Percentiles rank a stretch among this genome's conserved stretches.
phyloP scores from a whole-genome alignment of 2,797 vertebrate genomes.

The Cebuella pygmaea region DNA sequence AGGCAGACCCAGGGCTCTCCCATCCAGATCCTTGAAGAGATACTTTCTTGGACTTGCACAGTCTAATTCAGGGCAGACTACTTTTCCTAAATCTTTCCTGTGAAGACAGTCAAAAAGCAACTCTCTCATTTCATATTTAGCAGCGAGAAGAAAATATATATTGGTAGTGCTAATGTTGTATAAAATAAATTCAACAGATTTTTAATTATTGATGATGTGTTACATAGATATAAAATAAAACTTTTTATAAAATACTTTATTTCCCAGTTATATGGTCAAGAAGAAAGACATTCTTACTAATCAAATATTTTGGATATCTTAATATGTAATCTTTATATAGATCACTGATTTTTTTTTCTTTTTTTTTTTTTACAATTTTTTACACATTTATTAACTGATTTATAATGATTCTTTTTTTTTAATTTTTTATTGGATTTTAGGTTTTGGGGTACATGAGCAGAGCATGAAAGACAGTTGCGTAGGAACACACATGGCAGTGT shows the following conservation, averaged over 20 bases:
- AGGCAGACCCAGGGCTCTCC: constrained; percentile 74
- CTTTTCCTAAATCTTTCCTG: constrained; percentile 65
- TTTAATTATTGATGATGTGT: background rate
- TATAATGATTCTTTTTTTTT: too few species aligned
- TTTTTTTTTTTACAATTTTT: too few species aligned
- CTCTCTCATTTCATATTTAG: background rate
- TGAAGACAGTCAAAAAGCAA: background rate
- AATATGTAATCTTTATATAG: background rate
- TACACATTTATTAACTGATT: too few species aligned
- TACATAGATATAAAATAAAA: background rate
- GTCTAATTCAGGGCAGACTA: constrained; percentile 1
- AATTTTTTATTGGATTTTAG: too few species aligned
- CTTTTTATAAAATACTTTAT: background rate
- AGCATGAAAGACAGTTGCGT: too few species aligned
- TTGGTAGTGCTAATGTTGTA: background rate
- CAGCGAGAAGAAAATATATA: background rate
- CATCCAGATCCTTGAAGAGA: constrained; percentile 88
- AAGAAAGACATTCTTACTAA: constrained; percentile 17
- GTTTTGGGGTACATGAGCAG: too few species aligned
- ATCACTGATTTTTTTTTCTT: background rate
- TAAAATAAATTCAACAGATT: constrained; percentile 19
- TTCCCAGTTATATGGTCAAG: background rate
- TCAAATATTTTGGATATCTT: background rate
- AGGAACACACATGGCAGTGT: too few species aligned
- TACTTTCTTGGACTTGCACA: constrained; percentile 81